Percentiles rank a stretch among this genome's conserved stretches.
phyloP scores from a whole-genome alignment of 2,888 invertebrate species.

The Chymomyza fuscimana region DNA sequence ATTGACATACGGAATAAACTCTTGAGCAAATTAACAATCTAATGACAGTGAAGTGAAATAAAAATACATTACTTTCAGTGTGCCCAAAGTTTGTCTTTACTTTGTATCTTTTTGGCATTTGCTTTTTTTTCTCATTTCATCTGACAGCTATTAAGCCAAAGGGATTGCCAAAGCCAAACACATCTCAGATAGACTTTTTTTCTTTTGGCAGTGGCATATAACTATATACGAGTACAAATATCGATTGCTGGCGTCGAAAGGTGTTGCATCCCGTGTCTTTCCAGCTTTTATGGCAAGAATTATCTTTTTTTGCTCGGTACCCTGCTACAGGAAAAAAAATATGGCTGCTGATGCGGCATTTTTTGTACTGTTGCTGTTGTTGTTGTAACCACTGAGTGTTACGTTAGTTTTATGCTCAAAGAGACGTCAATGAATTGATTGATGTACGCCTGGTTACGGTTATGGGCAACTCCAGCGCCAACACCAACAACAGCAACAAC shows the following conservation, averaged over 20 bases:
- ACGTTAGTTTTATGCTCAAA: slow-evolving; percentile 40
- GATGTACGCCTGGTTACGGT: slow-evolving; percentile 51
- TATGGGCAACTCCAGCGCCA: slow-evolving; percentile 17
- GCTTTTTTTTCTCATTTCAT: neutral
- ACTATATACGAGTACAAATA: slow-evolving; percentile 21
- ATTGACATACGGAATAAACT: neutral
- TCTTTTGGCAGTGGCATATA: neutral
- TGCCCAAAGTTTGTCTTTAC: neutral
- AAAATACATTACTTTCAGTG: neutral
- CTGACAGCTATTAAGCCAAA: slow-evolving; percentile 8
- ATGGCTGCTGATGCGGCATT: neutral
- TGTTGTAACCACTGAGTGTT: slow-evolving; percentile 25
- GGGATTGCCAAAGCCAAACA: slow-evolving; percentile 1
- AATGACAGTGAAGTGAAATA: slow-evolving; percentile 3
- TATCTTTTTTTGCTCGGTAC: no score
- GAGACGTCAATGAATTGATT: slow-evolving; percentile 69
- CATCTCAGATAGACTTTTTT: neutral
- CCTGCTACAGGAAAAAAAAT: neutral
- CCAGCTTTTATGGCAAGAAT: neutral
- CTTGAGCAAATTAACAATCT: neutral
- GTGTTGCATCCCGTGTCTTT: slow-evolving; percentile 18
- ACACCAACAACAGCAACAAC: slow-evolving; percentile 14
- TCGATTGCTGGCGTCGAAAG: slow-evolving; percentile 26
- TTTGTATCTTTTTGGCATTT: neutral
- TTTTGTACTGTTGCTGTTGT: slow-evolving; percentile 6